Base-by-base conservation (phyloP, 2,888 invertebrate species). In the Athalia circularis region DNA sequence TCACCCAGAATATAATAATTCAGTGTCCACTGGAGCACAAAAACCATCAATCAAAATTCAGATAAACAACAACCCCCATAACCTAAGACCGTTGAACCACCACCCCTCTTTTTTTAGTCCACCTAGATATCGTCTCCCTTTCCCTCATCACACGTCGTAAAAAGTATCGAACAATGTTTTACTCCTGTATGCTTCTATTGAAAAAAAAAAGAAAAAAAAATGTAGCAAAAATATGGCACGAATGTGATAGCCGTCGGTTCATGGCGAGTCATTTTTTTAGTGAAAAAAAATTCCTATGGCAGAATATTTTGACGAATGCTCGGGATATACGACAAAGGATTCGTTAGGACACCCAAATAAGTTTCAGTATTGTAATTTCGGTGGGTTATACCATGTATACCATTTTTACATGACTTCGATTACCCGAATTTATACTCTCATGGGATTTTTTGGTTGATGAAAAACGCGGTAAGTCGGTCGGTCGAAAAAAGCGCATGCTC, bases 11-110 rank as follows among this genome's bases (percentile, higher is more conserved):
- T 47, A 57, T 78, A 74, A 78, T 78, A 78, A 78, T 78, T 78
- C 78, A 78, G 78, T 78, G 78, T 78, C 78, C 47, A 78, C 29
- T 72, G 72, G 74, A 9, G 47, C 13, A 48, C 43, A 59, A 15
- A 59, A 45, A 45, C 52, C 78, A 78, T 78, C 75, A 78, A 78
- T 78, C 78, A 78, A 64, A 74, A 74, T 64, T 54, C 48, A 78
- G 78, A 78, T 78, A 78, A 78, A 78, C 72, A 74, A 74, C 78
- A 78, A 64, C 78, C 78, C 78, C 48, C 62, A 77, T 68, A 77
- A 74, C 57, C 74, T 61, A 11, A 7, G 29, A n/a, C 43, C 43
- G 50, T 62, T 50, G 75, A 48, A 29, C 48, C 78, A 59, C 72
- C 70, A 72, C 64, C 72, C 57, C 13, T 57, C 72, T 15, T 59